Evolutionary conservation across 2,113 vertebrate species (phyloP), one percentile per base, ranked within the genome.

Genomic region (Choloepus hoffmanni): DNA sequence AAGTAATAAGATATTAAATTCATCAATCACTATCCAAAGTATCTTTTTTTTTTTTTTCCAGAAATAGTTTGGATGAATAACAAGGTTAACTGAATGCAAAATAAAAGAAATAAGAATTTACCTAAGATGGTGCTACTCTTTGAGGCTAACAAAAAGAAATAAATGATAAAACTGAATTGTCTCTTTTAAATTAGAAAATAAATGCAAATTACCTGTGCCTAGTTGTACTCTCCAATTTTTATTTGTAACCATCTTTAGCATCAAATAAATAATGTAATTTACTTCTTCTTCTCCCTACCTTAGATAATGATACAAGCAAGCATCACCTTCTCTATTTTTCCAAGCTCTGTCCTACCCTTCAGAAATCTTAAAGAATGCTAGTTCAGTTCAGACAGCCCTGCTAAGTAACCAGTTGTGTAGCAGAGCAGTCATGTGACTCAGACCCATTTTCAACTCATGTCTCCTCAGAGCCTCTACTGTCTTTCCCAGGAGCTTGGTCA

Each of bases 391-490:
- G 62, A 63, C 74, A 96, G 36, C 67, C 45, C 86, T 90, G 53
- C 68, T 89, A 36, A 97, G 96, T 58, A 92, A 93, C 50, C 60
- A 87, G 21, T 62, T 53, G 7, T 67, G 58, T 87, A 72, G 65
- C 0, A 0, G 53, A 97, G 84, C 84, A 97, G 43, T 15, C 30
- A 18, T 79, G 68, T n/a, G 68, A 90, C 45, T 88, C 74, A 83
- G 86, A 81, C 28, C 60, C 68, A 9, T 95, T 97, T 97, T 92
- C 84, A 97, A 90, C 86, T 62, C 74, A 2, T 74, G 24, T 96
- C 84, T 96, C 96, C 50, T 96, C 94, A 96, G 92, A 98, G 45
- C 14, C 65, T 79, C 60, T 93, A 86, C 92, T 83, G 55, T 97
- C 45, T 96, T 97, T 82, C 73, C 88, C 60, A 16, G 33, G 40